Evolutionary conservation across 2,113 vertebrate genomes (phyloP).

Genomic region (Xenopus borealis): DNA sequence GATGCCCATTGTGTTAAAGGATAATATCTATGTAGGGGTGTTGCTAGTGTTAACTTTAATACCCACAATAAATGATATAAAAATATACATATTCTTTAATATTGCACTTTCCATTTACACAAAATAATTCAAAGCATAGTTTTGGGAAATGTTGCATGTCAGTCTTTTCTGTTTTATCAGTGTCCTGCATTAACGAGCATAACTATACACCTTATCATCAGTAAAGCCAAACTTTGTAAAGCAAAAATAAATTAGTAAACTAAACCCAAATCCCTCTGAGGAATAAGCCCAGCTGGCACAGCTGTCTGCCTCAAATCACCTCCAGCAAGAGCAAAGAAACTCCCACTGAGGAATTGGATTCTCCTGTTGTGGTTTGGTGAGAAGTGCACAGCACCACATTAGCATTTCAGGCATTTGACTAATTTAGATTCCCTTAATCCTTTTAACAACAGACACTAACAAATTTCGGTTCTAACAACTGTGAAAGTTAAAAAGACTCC

Average conservation of each 20-base stretch:
- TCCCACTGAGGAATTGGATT: neutral
- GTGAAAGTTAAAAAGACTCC: neutral
- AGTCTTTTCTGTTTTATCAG: too few relatives aligned
- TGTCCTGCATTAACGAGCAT: too few relatives aligned
- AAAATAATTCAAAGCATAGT: too few relatives aligned
- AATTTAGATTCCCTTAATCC: neutral
- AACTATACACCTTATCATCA: too few relatives aligned
- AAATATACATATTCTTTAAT: too few relatives aligned
- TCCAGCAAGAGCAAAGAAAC: neutral
- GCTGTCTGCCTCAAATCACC: neutral
- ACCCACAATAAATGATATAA: too few relatives aligned
- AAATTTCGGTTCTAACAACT: neutral
- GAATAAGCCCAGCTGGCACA: neutral
- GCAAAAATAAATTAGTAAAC: neutral
- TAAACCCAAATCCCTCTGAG: neutral
- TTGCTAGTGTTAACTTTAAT: too few relatives aligned
- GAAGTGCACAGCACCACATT: neutral
- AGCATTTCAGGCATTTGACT: conserved; percentile 5
- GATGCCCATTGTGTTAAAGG: too few relatives aligned
- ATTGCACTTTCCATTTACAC: too few relatives aligned
- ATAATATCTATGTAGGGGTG: too few relatives aligned
- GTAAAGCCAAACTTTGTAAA: neutral
- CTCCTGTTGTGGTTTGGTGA: neutral
- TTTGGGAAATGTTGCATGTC: too few relatives aligned
- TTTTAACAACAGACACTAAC: conserved; percentile 4